Percentiles rank a stretch among this genome's conserved stretches.
Conservation (phyloP, 2,113 vertebrate species). For the Lepidothrix coronata region DNA sequence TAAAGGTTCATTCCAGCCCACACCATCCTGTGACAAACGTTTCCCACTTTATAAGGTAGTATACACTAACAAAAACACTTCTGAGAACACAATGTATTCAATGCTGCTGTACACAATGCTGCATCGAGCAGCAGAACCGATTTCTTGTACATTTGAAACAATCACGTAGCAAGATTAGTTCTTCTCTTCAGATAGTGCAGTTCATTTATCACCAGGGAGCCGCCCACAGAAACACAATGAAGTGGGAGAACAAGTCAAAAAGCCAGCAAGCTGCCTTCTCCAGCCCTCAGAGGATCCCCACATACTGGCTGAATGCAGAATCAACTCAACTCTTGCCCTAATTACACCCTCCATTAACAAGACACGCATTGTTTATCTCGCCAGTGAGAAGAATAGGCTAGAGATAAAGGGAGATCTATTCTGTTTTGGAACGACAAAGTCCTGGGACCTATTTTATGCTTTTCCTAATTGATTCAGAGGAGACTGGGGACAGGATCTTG, state of each 20-base stretch:
- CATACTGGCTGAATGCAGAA: not conserved
- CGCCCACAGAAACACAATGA: conserved; percentile 16
- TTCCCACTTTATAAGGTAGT: not conserved
- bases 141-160: not conserved
- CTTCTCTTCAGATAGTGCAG: not conserved
- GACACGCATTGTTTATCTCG: not conserved
- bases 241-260: conserved; percentile 38
- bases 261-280: conserved; percentile 18
- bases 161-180: not conserved
- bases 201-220: conserved; percentile 36
- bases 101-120: too few species aligned
- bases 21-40: not conserved
- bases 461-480: not conserved
- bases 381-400: not conserved
- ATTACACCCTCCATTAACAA: not conserved
- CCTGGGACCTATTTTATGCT: not conserved
- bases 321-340: not conserved
- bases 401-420: not conserved
- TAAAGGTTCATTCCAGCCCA: not conserved
- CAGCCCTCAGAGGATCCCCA: not conserved
- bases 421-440: not conserved
- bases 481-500: not conserved
- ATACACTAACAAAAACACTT: not conserved
- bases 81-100: not conserved
- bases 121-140: not conserved